Conservation (phyloP, 2,888 invertebrate genomes). For the Artemia sinica region DNA sequence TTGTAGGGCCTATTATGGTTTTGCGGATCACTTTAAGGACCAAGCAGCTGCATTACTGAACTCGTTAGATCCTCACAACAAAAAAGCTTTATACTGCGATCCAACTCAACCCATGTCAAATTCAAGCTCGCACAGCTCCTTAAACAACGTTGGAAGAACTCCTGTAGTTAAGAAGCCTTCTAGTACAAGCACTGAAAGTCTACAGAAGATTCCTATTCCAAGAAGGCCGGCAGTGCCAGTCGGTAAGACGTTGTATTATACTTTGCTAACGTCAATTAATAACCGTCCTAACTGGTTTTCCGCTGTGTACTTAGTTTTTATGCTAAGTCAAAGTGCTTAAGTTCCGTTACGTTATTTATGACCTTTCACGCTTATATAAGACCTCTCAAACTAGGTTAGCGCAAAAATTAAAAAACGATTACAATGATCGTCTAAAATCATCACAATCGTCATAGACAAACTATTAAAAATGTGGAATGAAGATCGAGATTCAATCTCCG, state of each 20-base stretch:
- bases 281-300: no score
- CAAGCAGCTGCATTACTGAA: slow-evolving; percentile 68
- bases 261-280: no score
- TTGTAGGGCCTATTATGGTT: slow-evolving; percentile 69
- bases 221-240: slow-evolving; percentile 19
- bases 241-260: not conserved
- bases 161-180: slow-evolving; percentile 18
- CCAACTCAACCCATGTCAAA: slow-evolving; percentile 30
- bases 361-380: no score
- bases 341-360: no score
- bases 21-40: slow-evolving; percentile 72
- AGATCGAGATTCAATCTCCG: no score
- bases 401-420: no score
- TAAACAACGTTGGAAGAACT: slow-evolving; percentile 17
- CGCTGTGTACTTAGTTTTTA: no score
- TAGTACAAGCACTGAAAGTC: slow-evolving; percentile 19
- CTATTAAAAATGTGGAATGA: no score
- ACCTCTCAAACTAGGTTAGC: no score
- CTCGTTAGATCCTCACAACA: slow-evolving; percentile 58
- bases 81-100: slow-evolving; percentile 46
- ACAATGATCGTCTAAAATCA: no score
- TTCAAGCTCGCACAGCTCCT: slow-evolving; percentile 28
- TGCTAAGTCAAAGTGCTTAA: no score
- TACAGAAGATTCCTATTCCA: slow-evolving; percentile 12
- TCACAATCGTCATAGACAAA: no score